Percentiles rank a stretch among this genome's conserved stretches.
These are phyloP conservation scores for Branchinecta lindahli DNA, from an alignment of 1,140 invertebrate species.

Conservation along the genomic window DNA sequence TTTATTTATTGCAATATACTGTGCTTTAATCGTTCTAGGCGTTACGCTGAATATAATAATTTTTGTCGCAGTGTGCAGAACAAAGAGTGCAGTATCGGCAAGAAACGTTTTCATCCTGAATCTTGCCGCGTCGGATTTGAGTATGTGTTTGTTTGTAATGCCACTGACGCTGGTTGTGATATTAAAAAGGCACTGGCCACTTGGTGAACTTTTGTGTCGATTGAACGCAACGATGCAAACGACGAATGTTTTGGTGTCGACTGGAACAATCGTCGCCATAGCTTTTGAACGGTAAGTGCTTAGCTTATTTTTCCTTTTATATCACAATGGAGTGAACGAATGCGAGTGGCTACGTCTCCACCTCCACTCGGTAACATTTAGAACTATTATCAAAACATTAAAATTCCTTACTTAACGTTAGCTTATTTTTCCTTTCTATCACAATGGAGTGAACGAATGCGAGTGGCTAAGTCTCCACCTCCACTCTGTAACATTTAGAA, in stretches of 20 bases:
- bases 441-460: no score
- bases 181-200: constrained; percentile 8
- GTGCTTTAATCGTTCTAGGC: not conserved
- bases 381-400: no score
- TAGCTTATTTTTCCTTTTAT: not conserved
- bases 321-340: not conserved
- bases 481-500: no score
- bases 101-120: constrained; percentile 13
- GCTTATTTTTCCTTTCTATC: no score
- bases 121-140: constrained; percentile 9
- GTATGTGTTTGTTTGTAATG: constrained; percentile 13
- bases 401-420: no score
- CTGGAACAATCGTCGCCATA: constrained; percentile 15
- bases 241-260: constrained; percentile 13
- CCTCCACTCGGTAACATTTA: no score
- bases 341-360: not conserved
- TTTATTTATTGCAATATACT: not conserved
- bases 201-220: constrained; percentile 13
- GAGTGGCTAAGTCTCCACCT: no score
- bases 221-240: not conserved
- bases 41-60: not conserved
- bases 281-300: constrained; percentile 11
- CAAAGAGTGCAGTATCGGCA: not conserved
- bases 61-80: not conserved
- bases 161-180: constrained; percentile 13